Percentiles rank a stretch among this genome's conserved stretches.
phyloP scores from a whole-genome alignment of 2,797 vertebrate species.

The Philypnodon macrostomus region DNA sequence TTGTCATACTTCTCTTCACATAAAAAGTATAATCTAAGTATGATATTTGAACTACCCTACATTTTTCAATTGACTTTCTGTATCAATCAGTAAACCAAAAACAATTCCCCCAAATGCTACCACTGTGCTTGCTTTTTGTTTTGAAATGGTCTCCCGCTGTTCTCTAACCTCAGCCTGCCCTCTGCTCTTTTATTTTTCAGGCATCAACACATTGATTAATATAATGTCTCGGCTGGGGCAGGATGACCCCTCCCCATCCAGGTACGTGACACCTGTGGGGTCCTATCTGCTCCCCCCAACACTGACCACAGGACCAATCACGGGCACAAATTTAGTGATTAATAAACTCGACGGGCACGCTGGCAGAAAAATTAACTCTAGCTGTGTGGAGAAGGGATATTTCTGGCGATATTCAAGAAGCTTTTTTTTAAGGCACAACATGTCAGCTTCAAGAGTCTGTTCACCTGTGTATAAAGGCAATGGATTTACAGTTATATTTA shows the following conservation, averaged over 20 bases:
- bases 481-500: too few relatives aligned
- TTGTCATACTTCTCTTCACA: too few relatives aligned
- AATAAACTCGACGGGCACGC: slow-evolving; percentile 58
- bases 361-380: slow-evolving; percentile 69
- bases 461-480: too few relatives aligned
- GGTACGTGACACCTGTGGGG: slow-evolving; percentile 73
- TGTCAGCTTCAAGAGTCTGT: slow-evolving; percentile 25
- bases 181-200: slow-evolving; percentile 59
- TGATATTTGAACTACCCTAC: too few relatives aligned
- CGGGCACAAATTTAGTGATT: slow-evolving; percentile 53
- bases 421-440: slow-evolving; percentile 53
- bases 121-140: too few relatives aligned
- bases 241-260: slow-evolving; percentile 96
- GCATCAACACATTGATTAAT: slow-evolving; percentile 98
- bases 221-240: slow-evolving; percentile 98
- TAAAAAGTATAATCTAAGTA: too few relatives aligned
- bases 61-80: too few relatives aligned
- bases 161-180: slow-evolving; percentile 5
- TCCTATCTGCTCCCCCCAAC: slow-evolving; percentile 49
- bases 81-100: too few relatives aligned
- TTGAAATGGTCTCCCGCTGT: not conserved
- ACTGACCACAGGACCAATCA: slow-evolving; percentile 61
- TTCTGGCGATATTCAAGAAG: slow-evolving; percentile 48
- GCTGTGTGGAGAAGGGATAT: slow-evolving; percentile 46
- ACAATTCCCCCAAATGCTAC: too few relatives aligned